Conservation (phyloP, 2,113 vertebrate species). For the Gymnarchus niloticus region DNA sequence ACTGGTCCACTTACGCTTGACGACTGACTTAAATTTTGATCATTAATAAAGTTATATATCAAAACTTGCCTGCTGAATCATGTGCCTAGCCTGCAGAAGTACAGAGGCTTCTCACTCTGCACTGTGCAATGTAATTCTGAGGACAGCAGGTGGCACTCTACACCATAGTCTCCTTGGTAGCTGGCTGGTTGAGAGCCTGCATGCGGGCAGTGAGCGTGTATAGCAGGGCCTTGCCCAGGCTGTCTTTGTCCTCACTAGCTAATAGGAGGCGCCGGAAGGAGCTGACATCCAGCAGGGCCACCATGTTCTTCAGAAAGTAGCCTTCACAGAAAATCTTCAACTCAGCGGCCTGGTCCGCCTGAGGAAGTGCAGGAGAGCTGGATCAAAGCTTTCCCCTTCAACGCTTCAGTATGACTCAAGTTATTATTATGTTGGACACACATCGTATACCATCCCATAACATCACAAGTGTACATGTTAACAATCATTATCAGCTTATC, state of each 20-base stretch:
- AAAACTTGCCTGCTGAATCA: not conserved
- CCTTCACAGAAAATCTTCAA: slow-evolving; percentile 68
- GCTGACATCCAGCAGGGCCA: slow-evolving; percentile 59
- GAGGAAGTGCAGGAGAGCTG: not conserved
- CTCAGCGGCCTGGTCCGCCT: slow-evolving; percentile 65
- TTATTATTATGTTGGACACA: not conserved
- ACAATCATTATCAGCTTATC: not conserved
- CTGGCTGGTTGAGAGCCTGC: slow-evolving; percentile 28
- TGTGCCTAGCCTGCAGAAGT: not conserved
- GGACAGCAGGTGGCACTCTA: slow-evolving; percentile 8
- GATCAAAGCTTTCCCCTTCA: not conserved
- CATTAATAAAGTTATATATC: not conserved
- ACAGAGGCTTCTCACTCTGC: not conserved
- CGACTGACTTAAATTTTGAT: not conserved
- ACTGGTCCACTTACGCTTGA: not conserved
- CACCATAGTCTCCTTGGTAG: slow-evolving; percentile 32
- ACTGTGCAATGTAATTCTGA: not conserved
- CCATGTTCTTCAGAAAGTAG: slow-evolving; percentile 74
- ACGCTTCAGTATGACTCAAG: not conserved
- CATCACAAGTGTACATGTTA: not conserved
- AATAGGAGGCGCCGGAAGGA: slow-evolving; percentile 22
- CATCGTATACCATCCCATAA: not conserved
- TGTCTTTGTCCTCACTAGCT: slow-evolving; percentile 16
- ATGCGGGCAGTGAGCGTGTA: slow-evolving; percentile 26
- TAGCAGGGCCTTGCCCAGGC: slow-evolving; percentile 21